Base-by-base conservation (phyloP, 2,888 invertebrate species). In the Caenorhabditis auriculariae region DNA sequence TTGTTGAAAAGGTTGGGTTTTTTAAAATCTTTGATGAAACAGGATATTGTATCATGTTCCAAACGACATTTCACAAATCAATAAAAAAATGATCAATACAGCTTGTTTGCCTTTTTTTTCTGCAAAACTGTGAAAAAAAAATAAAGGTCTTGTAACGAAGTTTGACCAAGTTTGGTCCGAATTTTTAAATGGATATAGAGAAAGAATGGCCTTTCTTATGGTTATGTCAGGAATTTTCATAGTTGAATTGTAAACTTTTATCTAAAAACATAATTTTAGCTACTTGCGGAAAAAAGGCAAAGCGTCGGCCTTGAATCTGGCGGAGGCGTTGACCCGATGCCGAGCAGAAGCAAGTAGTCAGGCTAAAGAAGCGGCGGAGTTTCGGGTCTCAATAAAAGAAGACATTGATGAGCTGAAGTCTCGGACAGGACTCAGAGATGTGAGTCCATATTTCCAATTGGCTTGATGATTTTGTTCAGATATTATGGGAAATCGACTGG, bases 401-500 rank as follows among this genome's bases (percentile, higher is more conserved):
- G 77, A 77, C 44, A 71, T 79, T 32, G 65, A 69, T 29, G 72
- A 77, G 43, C 45, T 79, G 37, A 72, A 73, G 42, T 58, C 64
- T 35, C 65, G 70, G 39, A 79, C 79, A 6, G 72, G 75, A n/a
- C 44, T 67, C 29, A 62, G 56, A 41, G 72, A 71, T 58, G 73
- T 75, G 39, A 51, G 69, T 37, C 46, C 32, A 44, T 15, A 19
- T 41, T n/a, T 32, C 17, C 37, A 23, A 19, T 12, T 44, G 9
- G 7, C 41, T 43, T 6, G 17, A 5, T 38, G 3, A 38, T 19
- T 19, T 19, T 38, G 21, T 5, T 21, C 6, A 21, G 17, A 38
- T n/a, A n/a, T n/a, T 73, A 19, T 79, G 79, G 79, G 61, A 72
- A 39, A 79, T 79, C 49, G 69, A 73, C 24, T 80, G 80, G 80